A percentile compares a stretch with the other conserved stretches of the same genome.
These are phyloP conservation scores for Melanitta fusca DNA, from an alignment of 2,797 vertebrate genomes.

Conservation along the genomic window DNA sequence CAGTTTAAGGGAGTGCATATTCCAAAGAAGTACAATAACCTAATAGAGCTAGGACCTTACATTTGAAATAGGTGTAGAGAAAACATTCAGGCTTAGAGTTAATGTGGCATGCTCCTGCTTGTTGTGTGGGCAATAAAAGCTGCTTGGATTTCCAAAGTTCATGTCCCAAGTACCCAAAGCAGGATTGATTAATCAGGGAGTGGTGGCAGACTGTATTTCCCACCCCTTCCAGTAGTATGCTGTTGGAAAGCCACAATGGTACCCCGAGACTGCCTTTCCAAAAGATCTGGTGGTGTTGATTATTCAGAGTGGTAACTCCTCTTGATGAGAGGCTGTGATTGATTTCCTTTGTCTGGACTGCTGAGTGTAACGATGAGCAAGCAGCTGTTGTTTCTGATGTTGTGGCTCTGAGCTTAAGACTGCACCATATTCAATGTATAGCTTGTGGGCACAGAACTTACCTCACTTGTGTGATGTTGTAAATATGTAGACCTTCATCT, in stretches of 20 bases:
- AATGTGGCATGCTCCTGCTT: background rate
- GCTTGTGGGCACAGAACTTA: background rate
- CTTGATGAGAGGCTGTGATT: background rate
- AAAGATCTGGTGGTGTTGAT: background rate
- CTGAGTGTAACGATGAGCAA: background rate
- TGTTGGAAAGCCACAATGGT: background rate
- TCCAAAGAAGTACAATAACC: background rate
- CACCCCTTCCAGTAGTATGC: background rate
- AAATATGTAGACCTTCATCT: background rate
- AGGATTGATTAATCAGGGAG: background rate
- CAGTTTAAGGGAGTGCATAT: rapidly evolving
- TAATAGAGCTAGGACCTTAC: background rate
- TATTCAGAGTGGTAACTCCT: background rate
- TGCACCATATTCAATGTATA: background rate
- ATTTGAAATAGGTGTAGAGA: background rate
- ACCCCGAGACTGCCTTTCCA: background rate
- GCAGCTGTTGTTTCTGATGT: background rate
- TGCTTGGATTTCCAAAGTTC: background rate
- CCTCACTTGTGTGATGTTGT: background rate
- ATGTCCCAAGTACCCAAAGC: background rate
- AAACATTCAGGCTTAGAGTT: background rate
- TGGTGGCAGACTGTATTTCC: background rate
- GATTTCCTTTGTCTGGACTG: background rate
- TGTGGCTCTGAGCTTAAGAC: background rate
- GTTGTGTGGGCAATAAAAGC: background rate